A percentile compares a stretch with the other conserved stretches of the same genome.
Conservation (phyloP, 2,888 invertebrate genomes). For the Drosophila meridionalis region DNA sequence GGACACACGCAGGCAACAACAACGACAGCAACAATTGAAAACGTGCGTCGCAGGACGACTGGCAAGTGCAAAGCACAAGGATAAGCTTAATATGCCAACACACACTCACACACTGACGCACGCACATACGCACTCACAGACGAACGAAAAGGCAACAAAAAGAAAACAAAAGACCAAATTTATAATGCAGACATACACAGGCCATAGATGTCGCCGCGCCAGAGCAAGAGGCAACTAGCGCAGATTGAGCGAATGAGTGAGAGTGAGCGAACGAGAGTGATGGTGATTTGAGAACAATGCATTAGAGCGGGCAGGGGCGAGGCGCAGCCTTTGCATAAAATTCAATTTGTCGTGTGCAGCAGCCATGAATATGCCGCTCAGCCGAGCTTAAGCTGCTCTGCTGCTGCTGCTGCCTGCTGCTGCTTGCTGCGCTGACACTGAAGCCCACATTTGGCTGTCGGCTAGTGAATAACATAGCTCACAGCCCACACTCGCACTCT, state of each 20-base stretch:
- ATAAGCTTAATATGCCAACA: conserved; percentile 55
- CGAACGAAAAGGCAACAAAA: conserved; percentile 38
- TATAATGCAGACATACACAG: conserved; percentile 65
- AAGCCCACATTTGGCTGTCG: conserved; percentile 60
- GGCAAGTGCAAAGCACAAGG: conserved; percentile 64
- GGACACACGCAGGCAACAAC: conserved; percentile 53
- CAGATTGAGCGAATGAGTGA: conserved; percentile 12
- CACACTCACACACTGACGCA: conserved; percentile 6
- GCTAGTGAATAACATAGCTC: conserved; percentile 31
- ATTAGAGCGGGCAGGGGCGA: conserved; percentile 26
- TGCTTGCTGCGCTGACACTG: conserved; percentile 27
- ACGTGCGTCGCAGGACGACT: conserved; percentile 44
- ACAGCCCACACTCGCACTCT: not conserved
- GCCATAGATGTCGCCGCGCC: conserved; percentile 58
- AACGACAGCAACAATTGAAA: conserved; percentile 46
- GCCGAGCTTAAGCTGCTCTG: conserved; percentile 56
- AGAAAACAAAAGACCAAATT: conserved; percentile 72
- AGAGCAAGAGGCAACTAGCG: not conserved
- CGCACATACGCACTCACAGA: conserved; percentile 8
- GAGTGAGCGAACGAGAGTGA: conserved; percentile 12
- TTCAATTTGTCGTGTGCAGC: conserved; percentile 81
- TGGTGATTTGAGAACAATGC: conserved; percentile 34
- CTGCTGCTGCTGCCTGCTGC: conserved; percentile 24
- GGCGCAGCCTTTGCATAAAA: conserved; percentile 76
- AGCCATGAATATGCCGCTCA: conserved; percentile 80